Conservation (phyloP, 2,797 vertebrate genomes). For the Danio albolineatus region DNA sequence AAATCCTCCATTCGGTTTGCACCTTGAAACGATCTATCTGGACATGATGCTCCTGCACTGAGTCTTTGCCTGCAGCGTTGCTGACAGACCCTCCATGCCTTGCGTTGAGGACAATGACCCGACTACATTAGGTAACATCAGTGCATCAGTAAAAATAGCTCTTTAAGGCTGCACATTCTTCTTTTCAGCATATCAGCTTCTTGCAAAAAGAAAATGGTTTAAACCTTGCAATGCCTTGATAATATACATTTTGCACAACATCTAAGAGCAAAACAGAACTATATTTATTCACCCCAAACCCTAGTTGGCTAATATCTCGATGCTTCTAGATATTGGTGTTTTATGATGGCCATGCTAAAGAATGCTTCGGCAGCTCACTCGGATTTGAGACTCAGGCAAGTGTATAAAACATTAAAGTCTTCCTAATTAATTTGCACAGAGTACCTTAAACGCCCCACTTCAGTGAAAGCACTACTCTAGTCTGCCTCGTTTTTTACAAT, state of each 20-base stretch:
- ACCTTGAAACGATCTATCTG: conserved; percentile 11
- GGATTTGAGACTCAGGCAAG: not conserved
- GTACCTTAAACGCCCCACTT: not conserved
- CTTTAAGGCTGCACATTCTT: not conserved
- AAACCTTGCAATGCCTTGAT: not conserved
- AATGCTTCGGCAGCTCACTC: not conserved
- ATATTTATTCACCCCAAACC: not conserved
- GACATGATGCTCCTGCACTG: conserved; percentile 15
- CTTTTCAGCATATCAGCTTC: not conserved
- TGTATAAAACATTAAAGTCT: conserved; percentile 16
- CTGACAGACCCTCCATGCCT: conserved; percentile 29
- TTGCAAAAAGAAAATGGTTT: not conserved
- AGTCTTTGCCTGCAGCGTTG: conserved; percentile 20
- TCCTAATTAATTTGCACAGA: not conserved
- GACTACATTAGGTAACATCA: conserved; percentile 3
- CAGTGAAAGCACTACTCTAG: not conserved
- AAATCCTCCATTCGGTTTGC: not conserved
- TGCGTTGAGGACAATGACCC: not conserved
- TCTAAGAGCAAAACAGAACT: not conserved
- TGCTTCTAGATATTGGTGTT: not conserved
- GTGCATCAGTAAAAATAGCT: conserved; percentile 6
- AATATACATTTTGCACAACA: not conserved
- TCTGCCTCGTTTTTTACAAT: conserved; percentile 10
- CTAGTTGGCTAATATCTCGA: not conserved
- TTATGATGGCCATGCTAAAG: not conserved